These are phyloP conservation scores for Sympetrum striolatum DNA, from an alignment of 2,888 invertebrate species.

Conservation along the genomic window DNA sequence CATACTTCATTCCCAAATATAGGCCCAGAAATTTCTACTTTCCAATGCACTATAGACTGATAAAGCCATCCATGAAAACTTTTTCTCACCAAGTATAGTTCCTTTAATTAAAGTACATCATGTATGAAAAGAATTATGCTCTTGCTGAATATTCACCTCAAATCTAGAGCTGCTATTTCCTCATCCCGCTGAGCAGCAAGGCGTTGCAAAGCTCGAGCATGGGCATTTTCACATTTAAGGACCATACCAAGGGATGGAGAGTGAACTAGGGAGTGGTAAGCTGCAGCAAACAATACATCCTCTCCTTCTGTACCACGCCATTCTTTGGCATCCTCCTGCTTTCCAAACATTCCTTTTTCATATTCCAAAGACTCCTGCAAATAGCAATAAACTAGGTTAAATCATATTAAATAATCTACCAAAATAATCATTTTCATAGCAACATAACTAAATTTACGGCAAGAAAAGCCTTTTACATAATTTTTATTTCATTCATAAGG, in stretches of 20 bases:
- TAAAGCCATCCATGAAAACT: no score
- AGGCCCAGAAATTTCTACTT: no score
- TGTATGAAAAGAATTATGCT: not conserved
- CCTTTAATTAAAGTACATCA: not conserved
- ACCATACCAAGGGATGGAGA: conserved; percentile 88
- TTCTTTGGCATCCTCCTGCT: conserved; percentile 63
- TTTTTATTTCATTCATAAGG: no score
- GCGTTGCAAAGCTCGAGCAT: conserved; percentile 79
- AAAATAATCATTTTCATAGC: no score
- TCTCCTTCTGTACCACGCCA: conserved; percentile 81
- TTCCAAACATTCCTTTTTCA: not conserved
- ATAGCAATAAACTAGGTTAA: not conserved
- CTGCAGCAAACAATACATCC: conserved; percentile 84
- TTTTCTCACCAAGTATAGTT: no score
- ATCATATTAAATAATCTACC: no score
- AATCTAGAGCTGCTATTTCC: conserved; percentile 73
- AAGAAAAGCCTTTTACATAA: no score
- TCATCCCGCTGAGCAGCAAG: conserved; percentile 76
- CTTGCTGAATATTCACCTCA: conserved; percentile 59
- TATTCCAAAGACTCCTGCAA: not conserved
- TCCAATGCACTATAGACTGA: no score
- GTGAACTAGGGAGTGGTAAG: conserved; percentile 82
- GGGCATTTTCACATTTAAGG: conserved; percentile 85
- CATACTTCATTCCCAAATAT: no score
- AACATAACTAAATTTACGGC: no score